Base-by-base conservation (phyloP, 2,113 vertebrate species). In the Ammodramus savannarum region DNA sequence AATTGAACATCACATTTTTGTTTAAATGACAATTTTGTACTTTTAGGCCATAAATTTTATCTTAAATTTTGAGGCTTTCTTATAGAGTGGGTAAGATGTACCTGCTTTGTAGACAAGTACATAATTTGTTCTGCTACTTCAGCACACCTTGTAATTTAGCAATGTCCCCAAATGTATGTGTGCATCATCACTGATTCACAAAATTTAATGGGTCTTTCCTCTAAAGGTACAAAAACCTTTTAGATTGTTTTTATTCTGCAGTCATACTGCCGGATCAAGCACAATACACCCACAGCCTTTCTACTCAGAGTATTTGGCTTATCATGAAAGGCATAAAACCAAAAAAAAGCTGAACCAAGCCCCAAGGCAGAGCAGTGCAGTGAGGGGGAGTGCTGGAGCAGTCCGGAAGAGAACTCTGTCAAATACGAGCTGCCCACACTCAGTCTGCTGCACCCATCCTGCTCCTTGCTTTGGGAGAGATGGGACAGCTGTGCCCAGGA, bases 371-470 rank as follows among this genome's bases (percentile, higher is more conserved):
- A 94, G 87, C 74, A 85, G 62, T 73, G 46, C 41, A 89, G 63
- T 93, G 89, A 95, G 91, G 83, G 83, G 92, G 95, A 93, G 91
- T 87, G 71, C 73, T 77, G 73, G 87, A 95, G 67, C 80, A 73
- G 63, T 89, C 89, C 61, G 2, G 92, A 93, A 95, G 79, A 91
- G 54, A 95, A 63, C 71, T 89, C 74, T 58, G 9, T 94, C 82
- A 92, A 89, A 78, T 72, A 34, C 18, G 2, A 57, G 80, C 92
- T 97, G 96, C 95, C 94, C 95, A 96, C 87, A 72, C 89, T 97
- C 81, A 89, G 85, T 80, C 95, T 96, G 96, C 95, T 91, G 77
- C 74, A 54, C 44, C 82, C 67, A 25, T 91, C 90, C 92, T 96
- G 85, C 91, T 89, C 59, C 63, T 29, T n/a, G 55, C 39, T 6